Base-by-base conservation (phyloP, 2,113 vertebrate genomes). In the Brachyhypopomus occidentalis region DNA sequence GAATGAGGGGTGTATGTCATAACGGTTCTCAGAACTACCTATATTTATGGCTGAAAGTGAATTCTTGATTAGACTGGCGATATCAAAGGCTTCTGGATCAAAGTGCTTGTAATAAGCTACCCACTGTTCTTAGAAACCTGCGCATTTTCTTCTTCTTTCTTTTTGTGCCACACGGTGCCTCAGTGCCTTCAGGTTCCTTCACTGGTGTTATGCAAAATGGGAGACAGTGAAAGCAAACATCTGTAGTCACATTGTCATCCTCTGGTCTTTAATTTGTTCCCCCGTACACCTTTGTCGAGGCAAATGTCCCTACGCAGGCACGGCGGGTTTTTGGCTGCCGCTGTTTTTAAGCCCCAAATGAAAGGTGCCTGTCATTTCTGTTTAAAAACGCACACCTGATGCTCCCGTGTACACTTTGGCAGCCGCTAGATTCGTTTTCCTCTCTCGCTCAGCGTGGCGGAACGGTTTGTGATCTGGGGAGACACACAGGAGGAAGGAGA, bases 41-140 rank as follows among this genome's bases (percentile, higher is more conserved):
- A 97, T 97, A 98, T 98, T 98, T 98, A 97, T 94, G 90, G 94
- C 95, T 99, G 96, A 98, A 98, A 99, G 97, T 98, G 97, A 99
- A 99, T 99, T 98, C 96, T 98, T 98, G 97, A 99, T 99, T 96
- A 98, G 96, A 94, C 92, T 94, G 89, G 78, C 91, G 94, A 98
- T 97, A 98, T 99, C 98, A 99, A 99, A 99, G 97, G 94, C 88
- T 93, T 88, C 88, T 77, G 95, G 97, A 98, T 98, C 96, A 98
- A 99, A 99, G 96, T 92, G 87, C 91, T 95, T 96, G 96, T 99
- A 99, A 98, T 99, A 98, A 99, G 97, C 94, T 96, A 95, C 95
- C 94, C 92, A 96, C 94, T 95, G 95, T 96, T 96, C 94, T 94
- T 91, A 94, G 93, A 84, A 93, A 92, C 93, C 92, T 95, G 87